Evolutionary conservation across 2,888 invertebrate genomes (phyloP), one percentile per base, ranked within the genome.

Genomic region (Eudasyphora cyanicolor): DNA sequence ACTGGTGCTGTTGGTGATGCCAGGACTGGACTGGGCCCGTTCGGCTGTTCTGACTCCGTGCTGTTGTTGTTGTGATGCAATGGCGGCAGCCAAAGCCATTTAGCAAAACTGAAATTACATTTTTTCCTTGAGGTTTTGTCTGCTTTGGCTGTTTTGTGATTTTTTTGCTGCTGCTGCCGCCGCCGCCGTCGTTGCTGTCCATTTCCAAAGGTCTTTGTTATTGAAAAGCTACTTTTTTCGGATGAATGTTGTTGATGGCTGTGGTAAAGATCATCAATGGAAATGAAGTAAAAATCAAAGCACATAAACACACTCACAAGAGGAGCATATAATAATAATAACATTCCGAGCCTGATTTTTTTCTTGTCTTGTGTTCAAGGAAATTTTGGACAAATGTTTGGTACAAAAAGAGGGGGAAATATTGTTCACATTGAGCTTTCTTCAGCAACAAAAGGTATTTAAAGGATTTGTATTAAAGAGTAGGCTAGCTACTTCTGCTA

Each of bases 21-120:
- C 45, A 29, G 49, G 49, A 45, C 73, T 17, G 49, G 76, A 73
- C 77, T 79, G 76, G 79, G 76, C 81, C 81, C 76, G 75, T 76
- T 49, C 21, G n/a, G 29, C 24, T 45, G 54, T 21, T 24, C 14
- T 12, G 57, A n/a, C n/a, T 24, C 14, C 54, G 38, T 73, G 51
- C 21, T 79, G 38, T 54, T 79, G 38, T 54, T 29, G 67, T n/a
- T 67, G 79, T 70, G 82, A 73, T 82, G 85, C 77, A 73, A 80
- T 79, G 73, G 82, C 80, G 78, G 74, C 85, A 82, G 82, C 80
- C 83, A 82, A 78, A 84, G 86, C 83, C 85, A 86, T 86, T 86
- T 86, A 86, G 84, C 82, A 81, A 83, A 85, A 85, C 82, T 64
- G 54, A 71, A 81, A 76, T 79, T 78, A 85, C 75, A 69, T 71